Conservation (phyloP, 1,140 invertebrate genomes). For the Grapholita molesta region DNA sequence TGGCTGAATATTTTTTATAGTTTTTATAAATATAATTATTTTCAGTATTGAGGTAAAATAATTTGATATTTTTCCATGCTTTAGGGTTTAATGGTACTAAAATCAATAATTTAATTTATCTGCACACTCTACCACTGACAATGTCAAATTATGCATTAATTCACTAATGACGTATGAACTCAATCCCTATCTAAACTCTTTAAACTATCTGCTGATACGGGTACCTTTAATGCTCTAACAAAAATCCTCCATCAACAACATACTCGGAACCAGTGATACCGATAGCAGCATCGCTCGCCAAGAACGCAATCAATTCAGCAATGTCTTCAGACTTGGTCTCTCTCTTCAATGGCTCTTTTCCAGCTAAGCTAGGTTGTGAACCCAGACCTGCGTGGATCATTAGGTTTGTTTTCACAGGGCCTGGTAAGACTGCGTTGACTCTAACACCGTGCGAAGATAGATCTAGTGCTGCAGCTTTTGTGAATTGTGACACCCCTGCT, state of each 20-base stretch:
- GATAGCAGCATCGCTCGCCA: slow-evolving; percentile 42
- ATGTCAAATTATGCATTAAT: too few species aligned
- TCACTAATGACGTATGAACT: too few species aligned
- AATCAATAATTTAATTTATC: too few species aligned
- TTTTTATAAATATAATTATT: too few species aligned
- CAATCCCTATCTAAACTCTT: too few species aligned
- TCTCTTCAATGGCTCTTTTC: slow-evolving; percentile 41
- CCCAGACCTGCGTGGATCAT: slow-evolving; percentile 76
- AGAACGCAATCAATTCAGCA: slow-evolving; percentile 47
- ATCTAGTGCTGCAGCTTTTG: slow-evolving; percentile 84
- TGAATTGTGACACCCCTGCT: slow-evolving; percentile 89
- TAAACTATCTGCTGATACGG: neutral
- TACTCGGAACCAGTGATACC: neutral
- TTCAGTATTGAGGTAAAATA: too few species aligned
- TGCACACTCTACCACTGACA: too few species aligned
- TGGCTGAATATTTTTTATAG: too few species aligned
- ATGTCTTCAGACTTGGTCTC: slow-evolving; percentile 42
- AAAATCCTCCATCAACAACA: neutral
- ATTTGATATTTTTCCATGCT: too few species aligned
- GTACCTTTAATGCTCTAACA: neutral
- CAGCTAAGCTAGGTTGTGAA: slow-evolving; percentile 34
- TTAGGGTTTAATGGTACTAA: too few species aligned
- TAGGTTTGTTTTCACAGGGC: slow-evolving; percentile 84
- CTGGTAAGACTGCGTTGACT: slow-evolving; percentile 88
- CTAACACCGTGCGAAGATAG: slow-evolving; percentile 83